These are phyloP conservation scores for Sarotherodon lohbergeri DNA, from an alignment of 2,113 vertebrate genomes.

Conservation along the genomic window DNA sequence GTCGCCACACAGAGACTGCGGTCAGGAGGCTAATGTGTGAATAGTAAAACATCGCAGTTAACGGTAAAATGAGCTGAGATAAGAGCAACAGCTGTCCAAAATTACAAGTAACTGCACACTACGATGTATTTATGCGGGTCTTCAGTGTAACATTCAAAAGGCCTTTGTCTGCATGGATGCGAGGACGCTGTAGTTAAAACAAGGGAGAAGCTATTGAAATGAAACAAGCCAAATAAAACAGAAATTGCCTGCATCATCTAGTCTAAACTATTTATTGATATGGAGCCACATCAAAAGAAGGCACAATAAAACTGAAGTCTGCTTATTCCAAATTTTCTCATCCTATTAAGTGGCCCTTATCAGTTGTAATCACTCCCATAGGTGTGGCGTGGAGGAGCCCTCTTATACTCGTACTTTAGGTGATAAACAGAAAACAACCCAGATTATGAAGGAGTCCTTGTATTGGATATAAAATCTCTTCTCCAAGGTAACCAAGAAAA, in stretches of 20 bases:
- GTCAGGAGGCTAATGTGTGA: conserved; percentile 56
- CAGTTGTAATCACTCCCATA: neutral
- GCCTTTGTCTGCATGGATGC: neutral
- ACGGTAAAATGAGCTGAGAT: neutral
- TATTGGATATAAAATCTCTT: neutral
- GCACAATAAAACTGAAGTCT: neutral
- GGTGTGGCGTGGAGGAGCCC: neutral
- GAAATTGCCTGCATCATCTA: accelerated
- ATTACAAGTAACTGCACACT: neutral
- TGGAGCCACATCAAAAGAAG: neutral
- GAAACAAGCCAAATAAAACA: neutral
- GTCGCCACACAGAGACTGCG: conserved; percentile 42
- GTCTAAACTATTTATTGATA: neutral
- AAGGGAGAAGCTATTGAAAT: neutral
- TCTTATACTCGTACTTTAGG: accelerated
- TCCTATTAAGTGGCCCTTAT: neutral
- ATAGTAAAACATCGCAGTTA: neutral
- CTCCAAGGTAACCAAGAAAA: neutral
- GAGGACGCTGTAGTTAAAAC: neutral
- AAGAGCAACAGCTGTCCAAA: conserved; percentile 21
- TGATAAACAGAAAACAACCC: neutral
- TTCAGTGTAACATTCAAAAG: neutral
- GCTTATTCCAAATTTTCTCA: neutral
- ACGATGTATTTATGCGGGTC: neutral
- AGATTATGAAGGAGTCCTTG: accelerated